These are phyloP conservation scores for Mythimna ferrago DNA, from an alignment of 2,888 invertebrate genomes.

Conservation along the genomic window DNA sequence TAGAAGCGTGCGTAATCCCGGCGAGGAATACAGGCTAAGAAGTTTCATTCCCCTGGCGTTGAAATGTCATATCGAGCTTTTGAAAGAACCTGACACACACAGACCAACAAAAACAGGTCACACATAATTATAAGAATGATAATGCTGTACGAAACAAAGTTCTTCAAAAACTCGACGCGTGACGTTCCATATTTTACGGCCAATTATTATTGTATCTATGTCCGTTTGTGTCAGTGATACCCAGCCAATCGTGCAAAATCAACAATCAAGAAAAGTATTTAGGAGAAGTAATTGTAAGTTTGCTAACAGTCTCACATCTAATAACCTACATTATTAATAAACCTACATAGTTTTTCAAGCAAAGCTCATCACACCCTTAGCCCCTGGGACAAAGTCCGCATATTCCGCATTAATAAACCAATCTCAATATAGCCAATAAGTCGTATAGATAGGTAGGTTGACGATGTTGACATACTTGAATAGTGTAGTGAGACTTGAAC, in stretches of 20 bases:
- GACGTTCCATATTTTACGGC: neutral
- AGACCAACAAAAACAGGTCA: too few relatives aligned
- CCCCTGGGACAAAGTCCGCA: neutral
- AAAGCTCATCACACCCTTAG: conserved; percentile 3
- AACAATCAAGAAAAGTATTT: neutral
- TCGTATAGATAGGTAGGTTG: too few relatives aligned
- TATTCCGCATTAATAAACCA: conserved; percentile 28
- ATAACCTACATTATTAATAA: too few relatives aligned
- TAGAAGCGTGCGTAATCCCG: neutral
- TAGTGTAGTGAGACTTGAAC: neutral
- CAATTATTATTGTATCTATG: too few relatives aligned
- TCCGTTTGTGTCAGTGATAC: neutral
- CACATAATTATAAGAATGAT: too few relatives aligned
- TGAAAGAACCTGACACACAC: neutral
- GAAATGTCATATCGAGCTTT: conserved; percentile 5
- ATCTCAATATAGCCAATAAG: neutral
- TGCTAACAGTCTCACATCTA: neutral
- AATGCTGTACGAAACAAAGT: neutral
- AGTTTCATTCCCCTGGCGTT: neutral
- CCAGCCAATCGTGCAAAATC: conserved; percentile 17
- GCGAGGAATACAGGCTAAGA: neutral
- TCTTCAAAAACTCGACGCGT: neutral
- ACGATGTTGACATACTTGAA: too few relatives aligned
- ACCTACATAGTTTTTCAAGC: neutral
- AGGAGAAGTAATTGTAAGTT: conserved; percentile 1